Evolutionary conservation across 1,140 invertebrate genomes (phyloP), one percentile per base, ranked within the genome.

Genomic region (Drusus annulatus): DNA sequence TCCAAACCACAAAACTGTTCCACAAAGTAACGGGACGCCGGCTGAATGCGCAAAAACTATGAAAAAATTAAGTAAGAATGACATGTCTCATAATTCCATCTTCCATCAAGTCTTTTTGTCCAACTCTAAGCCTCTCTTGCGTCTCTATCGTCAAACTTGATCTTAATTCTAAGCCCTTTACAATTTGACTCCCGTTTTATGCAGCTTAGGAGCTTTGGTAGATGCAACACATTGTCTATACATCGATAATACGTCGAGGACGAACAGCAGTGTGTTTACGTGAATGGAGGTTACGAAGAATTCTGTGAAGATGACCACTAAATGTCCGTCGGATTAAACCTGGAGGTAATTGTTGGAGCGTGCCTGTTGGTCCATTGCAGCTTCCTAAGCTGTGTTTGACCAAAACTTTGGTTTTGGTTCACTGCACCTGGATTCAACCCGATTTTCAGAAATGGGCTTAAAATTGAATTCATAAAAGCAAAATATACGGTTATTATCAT

Each of bases 161-260:
- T 83, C 81, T 83, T 83, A 83, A 83, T 83, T 80, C 79, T 80
- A 78, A 80, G 31, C 79, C 68, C 69, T 80, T 78, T 74, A 80
- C 78, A 83, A 83, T 83, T 78, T 80, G 79, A 83, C 75, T 80
- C 74, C 15, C 65, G 62, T 71, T 60, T 19, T 28, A 78, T 79
- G 76, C 76, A 79, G 58, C 76, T 81, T 79, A 54, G 21, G 19
- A 16, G 8, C 25, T 58, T 45, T 71, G 31, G 5, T 10, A 51
- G 45, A 71, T 71, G 15, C 68, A 23, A 17, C 7, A 10, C 17
- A 16, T 75, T 75, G 73, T 75, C 25, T 75, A 45, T 60, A 21
- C 17, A 50, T 15, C 10, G 62, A 71, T 51, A 52, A 71, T 28
- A 28, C n/a, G n/a, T n/a, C n/a, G 62, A 31, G n/a, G 62, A 60